Evolutionary conservation across 2,113 vertebrate genomes (phyloP), one percentile per base, ranked within the genome.

Genomic region (Callopanchax toddi): DNA sequence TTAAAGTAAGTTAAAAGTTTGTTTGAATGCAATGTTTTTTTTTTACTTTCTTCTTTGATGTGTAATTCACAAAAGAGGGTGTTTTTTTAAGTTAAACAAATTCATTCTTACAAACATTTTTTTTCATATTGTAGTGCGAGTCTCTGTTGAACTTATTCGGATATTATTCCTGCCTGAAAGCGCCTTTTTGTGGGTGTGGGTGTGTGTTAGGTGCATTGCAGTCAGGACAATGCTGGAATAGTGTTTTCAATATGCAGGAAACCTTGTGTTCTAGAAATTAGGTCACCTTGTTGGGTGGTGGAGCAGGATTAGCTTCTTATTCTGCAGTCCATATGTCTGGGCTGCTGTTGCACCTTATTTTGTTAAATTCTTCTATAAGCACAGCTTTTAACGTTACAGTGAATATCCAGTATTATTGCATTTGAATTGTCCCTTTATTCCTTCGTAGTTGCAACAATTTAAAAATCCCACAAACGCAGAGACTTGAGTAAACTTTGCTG

Each of bases 301-400:
- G n/a, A n/a, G n/a, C n/a, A n/a, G 56, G 86, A 89, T 89, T 87
- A 89, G 78, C 83, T 75, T 86, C 85, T 89, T 89, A 87, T 81
- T 74, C 82, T 71, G 37, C 48, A 50, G 67, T 81, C 85, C 88
- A 89, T 89, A 88, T 89, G 89, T 89, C 84, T 83, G 78, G 72
- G 70, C 87, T 85, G 77, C 79, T 85, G 63, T 65, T 71, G 48
- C 58, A 74, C 76, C 78, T 85, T 79, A 78, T 73, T 82, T 83
- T 78, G 74, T 76, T 48, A 50, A 44, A 70, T 69, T 79, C 75
- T 79, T 81, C 74, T 74, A 76, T 77, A 67, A 67, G 50, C 39
- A 40, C 13, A 25, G 39, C n/a, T 62, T 10, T 42, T 43, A 52
- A 64, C 69, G 15, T 22, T 63, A 54, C 2, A 9, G 25, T 25